Evolutionary conservation across 2,113 vertebrate genomes (phyloP).

Genomic region (Spea bombifrons): DNA sequence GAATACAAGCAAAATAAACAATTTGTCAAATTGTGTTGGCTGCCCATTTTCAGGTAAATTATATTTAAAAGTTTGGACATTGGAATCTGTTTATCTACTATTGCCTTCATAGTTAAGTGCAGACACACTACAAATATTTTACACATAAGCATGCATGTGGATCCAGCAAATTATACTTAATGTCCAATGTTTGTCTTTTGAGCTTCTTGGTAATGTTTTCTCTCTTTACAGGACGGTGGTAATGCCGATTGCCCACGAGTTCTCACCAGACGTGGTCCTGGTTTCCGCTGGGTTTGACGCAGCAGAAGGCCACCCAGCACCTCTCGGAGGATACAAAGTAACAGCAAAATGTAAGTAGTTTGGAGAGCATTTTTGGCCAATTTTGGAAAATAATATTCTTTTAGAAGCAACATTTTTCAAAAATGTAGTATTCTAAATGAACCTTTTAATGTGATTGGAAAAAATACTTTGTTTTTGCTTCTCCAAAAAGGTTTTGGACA

Average conservation of each 20-base stretch:
- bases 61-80: no score
- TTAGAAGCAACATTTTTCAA: neutral
- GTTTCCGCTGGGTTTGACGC: slow-evolving; percentile 91
- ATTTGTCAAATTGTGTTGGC: no score
- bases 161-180: no score
- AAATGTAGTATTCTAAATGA: neutral
- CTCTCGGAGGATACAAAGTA: slow-evolving; percentile 85
- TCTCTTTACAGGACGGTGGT: slow-evolving; percentile 75
- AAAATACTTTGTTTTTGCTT: neutral
- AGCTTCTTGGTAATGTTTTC: neutral
- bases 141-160: no score
- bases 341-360: slow-evolving; percentile 88
- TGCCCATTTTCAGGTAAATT: no score
- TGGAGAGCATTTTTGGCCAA: neutral
- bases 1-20: no score
- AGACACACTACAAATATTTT: no score
- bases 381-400: neutral
- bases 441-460: no score
- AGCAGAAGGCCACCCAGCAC: slow-evolving; percentile 78
- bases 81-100: no score
- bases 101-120: no score
- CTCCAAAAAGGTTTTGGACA: slow-evolving; percentile 82
- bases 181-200: neutral
- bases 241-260: slow-evolving; percentile 89
- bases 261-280: slow-evolving; percentile 86